Base-by-base conservation (phyloP, 2,797 vertebrate species). In the Lacerta viridis region DNA sequence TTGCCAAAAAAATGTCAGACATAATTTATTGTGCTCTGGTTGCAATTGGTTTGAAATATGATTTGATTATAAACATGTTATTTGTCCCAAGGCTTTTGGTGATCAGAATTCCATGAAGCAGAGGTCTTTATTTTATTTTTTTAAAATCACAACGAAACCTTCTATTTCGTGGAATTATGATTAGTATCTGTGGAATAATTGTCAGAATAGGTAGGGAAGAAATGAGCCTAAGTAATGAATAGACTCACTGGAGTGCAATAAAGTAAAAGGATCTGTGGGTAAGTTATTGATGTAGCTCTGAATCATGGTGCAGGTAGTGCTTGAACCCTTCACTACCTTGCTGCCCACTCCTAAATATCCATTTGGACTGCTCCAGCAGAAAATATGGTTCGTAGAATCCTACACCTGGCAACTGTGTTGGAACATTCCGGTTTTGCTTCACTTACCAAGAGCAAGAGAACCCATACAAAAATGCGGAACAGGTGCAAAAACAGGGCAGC, bases 1-100 rank as follows among this genome's bases (percentile, higher is more conserved):
- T 90, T 85, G 36, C 74, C 68, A 91, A 84, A 55, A 89, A 88
- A 80, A n/a, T n/a, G 39, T 11, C 7, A 77, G 77, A 59, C 86
- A 41, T 79, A 5, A 78, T 33, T 61, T 64, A 80, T 80, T 50
- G 13, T n/a, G 17, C 17, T 61, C 46, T 36, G 86, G 9, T 23
- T 71, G 64, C 29, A 87, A 36, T 86, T 75, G 33, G 33, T 59
- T 77, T 86, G 61, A 89, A 82, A 86, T 79, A 83, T 29, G 76
- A 15, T 68, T 76, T 85, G 25, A 72, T 75, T 55, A 78, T 74
- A 64, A 79, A 61, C 55, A 55, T 59, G 71, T 46, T 72, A 64
- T 79, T 74, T 87, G 2, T 23, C 36, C 29, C 5, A 78, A 83
- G 80, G 36, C 80, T 87, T 83, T 64, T 17, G 87, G 17, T 39